Evolutionary conservation across 2,113 vertebrate genomes (phyloP).

Genomic region (Nothocercus julius): DNA sequence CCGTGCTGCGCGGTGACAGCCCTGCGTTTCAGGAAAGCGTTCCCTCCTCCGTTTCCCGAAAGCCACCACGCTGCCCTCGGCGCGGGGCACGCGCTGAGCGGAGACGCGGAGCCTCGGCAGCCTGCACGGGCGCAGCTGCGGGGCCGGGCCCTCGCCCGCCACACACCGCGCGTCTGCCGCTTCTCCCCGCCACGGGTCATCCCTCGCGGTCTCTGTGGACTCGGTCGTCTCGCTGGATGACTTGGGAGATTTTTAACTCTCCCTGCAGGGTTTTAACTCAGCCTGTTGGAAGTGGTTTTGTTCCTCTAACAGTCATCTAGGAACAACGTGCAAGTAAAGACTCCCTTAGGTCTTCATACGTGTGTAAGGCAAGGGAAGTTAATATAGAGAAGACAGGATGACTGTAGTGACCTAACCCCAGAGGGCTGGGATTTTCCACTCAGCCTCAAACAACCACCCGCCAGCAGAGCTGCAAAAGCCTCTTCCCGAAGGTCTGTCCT

Average conservation of each 20-base stretch:
- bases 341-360: fast-evolving
- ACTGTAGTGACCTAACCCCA: neutral
- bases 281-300: neutral
- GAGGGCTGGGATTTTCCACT: neutral
- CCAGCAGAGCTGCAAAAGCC: neutral
- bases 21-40: neutral
- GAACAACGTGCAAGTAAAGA: neutral
- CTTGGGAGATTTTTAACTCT: neutral
- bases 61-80: fast-evolving
- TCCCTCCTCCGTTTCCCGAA: neutral
- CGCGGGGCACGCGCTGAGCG: neutral
- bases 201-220: neutral
- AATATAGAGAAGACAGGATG: neutral
- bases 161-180: neutral
- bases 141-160: neutral
- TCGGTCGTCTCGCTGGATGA: neutral
- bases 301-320: neutral
- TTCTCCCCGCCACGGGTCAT: neutral
- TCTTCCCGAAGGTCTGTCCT: neutral
- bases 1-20: neutral
- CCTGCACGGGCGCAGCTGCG: fast-evolving
- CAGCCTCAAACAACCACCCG: neutral
- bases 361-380: neutral
- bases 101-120: neutral
- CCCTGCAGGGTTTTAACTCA: neutral